A percentile compares a stretch with the other conserved stretches of the same genome.
Evolutionary conservation across 1,140 invertebrate species (phyloP).

Genomic region (Penaeus japonicus): DNA sequence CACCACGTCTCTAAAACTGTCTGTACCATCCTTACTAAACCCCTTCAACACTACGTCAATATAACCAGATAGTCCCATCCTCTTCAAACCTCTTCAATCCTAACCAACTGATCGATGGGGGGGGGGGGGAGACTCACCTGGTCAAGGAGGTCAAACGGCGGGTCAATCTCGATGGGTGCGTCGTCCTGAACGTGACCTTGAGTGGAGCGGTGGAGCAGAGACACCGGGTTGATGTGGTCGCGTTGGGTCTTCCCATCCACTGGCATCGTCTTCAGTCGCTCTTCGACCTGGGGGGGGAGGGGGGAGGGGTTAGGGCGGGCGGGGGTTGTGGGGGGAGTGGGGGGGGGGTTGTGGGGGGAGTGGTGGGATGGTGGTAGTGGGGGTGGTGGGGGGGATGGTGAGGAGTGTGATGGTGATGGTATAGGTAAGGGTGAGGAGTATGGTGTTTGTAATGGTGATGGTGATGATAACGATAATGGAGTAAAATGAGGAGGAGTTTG

Average conservation of each 20-base stretch:
- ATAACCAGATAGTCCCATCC: neutral
- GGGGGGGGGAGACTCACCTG: constrained; percentile 1
- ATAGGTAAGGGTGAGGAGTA: neutral
- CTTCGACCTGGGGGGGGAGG: constrained; percentile 61
- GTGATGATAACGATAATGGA: too few species aligned
- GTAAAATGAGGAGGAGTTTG: too few species aligned
- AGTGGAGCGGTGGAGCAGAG: constrained; percentile 78
- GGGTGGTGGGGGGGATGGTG: neutral
- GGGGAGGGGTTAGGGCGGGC: neutral
- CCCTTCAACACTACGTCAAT: too few species aligned
- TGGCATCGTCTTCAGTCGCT: constrained; percentile 74
- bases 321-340: neutral
- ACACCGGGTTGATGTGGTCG: constrained; percentile 74
- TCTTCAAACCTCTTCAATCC: neutral
- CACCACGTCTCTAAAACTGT: neutral
- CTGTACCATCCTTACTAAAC: neutral
- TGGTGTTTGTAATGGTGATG: too few species aligned
- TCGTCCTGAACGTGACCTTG: constrained; percentile 81
- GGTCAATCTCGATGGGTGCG: constrained; percentile 69
- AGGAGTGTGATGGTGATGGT: neutral
- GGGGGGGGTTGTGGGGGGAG: neutral
- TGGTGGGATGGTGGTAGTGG: neutral
- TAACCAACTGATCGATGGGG: too few species aligned
- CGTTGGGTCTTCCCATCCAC: constrained; percentile 64
- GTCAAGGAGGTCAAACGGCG: constrained; percentile 58